Evolutionary conservation across 2,797 vertebrate genomes (phyloP).

Genomic region (Coendou prehensilis): DNA sequence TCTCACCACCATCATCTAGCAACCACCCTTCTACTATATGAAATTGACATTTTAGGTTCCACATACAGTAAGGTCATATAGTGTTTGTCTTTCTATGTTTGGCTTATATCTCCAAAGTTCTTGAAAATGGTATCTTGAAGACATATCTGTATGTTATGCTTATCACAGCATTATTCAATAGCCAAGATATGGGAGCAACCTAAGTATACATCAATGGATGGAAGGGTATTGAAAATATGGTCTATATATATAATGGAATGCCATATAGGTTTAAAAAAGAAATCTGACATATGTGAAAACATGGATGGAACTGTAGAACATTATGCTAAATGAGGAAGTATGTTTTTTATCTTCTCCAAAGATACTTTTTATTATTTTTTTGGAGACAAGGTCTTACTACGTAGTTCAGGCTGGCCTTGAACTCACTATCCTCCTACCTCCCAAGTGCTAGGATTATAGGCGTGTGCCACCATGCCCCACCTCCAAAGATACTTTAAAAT

Average conservation of each 20-base stretch:
- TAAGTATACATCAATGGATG: neutral
- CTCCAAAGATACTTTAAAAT: conserved; percentile 9
- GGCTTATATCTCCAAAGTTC: neutral
- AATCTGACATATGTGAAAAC: neutral
- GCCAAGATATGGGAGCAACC: neutral
- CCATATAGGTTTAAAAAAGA: neutral
- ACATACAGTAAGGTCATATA: neutral
- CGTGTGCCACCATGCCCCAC: too few species aligned
- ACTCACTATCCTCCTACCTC: too few species aligned
- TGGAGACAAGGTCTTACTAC: too few species aligned
- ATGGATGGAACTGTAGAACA: neutral
- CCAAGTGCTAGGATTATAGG: too few species aligned
- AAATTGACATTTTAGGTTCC: neutral
- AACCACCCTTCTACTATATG: neutral
- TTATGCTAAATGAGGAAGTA: neutral
- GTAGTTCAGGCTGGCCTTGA: too few species aligned
- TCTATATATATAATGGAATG: neutral
- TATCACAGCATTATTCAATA: neutral
- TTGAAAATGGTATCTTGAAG: neutral
- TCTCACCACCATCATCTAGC: neutral
- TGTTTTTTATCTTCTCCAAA: conserved; percentile 13
- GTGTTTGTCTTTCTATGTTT: neutral
- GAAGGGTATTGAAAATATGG: neutral
- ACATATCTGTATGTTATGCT: neutral
- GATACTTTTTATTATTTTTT: neutral